Evolutionary conservation across 2,797 vertebrate genomes (phyloP).

Genomic region (Enteromius fasciolatus): DNA sequence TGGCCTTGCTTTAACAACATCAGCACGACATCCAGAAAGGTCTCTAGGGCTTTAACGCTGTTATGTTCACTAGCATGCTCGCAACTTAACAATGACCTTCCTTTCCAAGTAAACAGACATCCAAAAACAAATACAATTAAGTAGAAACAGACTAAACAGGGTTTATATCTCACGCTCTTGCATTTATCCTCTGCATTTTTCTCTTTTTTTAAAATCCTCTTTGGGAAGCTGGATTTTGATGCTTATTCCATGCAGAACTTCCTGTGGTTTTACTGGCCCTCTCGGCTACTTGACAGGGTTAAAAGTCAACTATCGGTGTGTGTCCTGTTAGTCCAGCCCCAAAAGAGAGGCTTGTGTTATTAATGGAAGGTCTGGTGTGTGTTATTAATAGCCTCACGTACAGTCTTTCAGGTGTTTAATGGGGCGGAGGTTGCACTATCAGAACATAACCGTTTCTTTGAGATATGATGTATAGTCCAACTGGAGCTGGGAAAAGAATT

Average conservation of each 20-base stretch:
- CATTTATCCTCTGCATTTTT: background rate
- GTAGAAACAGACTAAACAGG: conserved; percentile 49
- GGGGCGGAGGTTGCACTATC: conserved; percentile 60
- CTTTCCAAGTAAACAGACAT: conserved; percentile 29
- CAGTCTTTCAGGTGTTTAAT: conserved; percentile 58
- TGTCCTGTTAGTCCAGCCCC: background rate
- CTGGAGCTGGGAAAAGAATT: conserved; percentile 51
- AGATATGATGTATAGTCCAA: conserved; percentile 46
- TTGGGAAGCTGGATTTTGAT: conserved; percentile 21
- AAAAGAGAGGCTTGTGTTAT: conserved; percentile 19
- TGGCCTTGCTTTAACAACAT: conserved; percentile 12
- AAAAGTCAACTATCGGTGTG: conserved; percentile 37
- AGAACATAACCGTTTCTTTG: conserved; percentile 50
- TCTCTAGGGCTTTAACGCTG: conserved; percentile 9
- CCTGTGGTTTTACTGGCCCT: conserved; percentile 23
- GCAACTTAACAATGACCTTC: conserved; percentile 22
- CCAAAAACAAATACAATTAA: conserved; percentile 26
- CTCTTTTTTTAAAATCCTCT: background rate
- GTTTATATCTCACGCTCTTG: conserved; percentile 12
- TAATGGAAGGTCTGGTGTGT: conserved; percentile 36
- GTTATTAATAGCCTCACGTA: conserved; percentile 59
- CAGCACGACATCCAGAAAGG: conserved; percentile 4
- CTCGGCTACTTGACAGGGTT: conserved; percentile 32
- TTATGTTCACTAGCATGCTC: background rate
- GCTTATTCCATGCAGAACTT: conserved; percentile 31